Evolutionary conservation across 2,888 invertebrate species (phyloP).

Genomic region (Drosophila flavopinicola): DNA sequence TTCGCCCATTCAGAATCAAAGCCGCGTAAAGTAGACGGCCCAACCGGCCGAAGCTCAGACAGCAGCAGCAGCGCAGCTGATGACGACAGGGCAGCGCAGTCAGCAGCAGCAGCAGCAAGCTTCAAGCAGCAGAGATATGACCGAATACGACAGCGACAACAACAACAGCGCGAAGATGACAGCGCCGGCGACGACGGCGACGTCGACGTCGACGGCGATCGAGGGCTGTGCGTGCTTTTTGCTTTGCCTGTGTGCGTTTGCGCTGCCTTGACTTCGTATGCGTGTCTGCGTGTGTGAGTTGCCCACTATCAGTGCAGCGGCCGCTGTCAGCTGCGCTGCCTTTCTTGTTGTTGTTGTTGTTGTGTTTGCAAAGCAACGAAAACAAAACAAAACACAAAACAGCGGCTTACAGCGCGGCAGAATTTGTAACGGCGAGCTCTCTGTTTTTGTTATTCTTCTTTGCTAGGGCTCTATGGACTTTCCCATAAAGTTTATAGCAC

Average conservation of each 20-base stretch:
- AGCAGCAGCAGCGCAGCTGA: conserved; percentile 50
- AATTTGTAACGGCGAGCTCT: conserved; percentile 16
- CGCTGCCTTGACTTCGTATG: too few relatives aligned
- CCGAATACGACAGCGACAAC: conserved; percentile 74
- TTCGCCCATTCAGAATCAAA: conserved; percentile 76
- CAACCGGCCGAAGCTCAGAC: conserved; percentile 60
- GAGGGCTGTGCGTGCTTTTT: conserved; percentile 27
- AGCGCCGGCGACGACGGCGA: conserved; percentile 15
- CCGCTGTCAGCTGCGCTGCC: conserved; percentile 24
- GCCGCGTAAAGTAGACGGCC: conserved; percentile 67
- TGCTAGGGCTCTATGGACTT: conserved; percentile 1
- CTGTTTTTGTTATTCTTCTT: conserved; percentile 1
- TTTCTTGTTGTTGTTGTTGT: not conserved
- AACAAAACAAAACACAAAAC: conserved; percentile 28
- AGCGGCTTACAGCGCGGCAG: conserved; percentile 28
- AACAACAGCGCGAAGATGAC: conserved; percentile 40
- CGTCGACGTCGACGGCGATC: conserved; percentile 27
- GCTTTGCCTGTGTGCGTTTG: too few relatives aligned
- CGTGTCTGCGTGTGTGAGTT: conserved; percentile 10
- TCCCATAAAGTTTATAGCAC: conserved; percentile 4
- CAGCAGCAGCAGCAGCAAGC: conserved; percentile 6
- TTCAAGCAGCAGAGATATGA: conserved; percentile 70
- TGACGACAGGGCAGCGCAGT: conserved; percentile 48
- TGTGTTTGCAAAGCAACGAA: conserved; percentile 14
- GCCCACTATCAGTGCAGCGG: conserved; percentile 58